Evolutionary conservation across 2,888 invertebrate genomes (phyloP), one percentile per base, ranked within the genome.

Genomic region (Imbricaverruca yamaguchii): DNA sequence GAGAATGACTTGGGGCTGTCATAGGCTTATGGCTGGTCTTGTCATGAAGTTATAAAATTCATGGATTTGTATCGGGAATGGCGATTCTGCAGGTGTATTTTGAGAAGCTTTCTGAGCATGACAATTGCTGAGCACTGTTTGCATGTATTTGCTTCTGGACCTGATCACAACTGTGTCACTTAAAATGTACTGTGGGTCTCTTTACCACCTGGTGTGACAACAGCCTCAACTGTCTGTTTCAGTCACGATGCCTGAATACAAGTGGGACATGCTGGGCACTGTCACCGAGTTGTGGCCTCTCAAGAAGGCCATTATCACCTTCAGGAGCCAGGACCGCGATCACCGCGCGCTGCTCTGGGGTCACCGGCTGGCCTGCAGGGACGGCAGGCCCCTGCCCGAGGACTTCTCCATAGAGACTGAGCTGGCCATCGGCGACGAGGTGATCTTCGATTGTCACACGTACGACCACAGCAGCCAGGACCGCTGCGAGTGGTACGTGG

Each of bases 391-490:
- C 9, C 53, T 74, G 55, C 18, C 53, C 21, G 53, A 53, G 55
- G 55, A 21, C 74, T 9, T 9, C 55, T 55, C 74, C 21, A 74
- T 74, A 21, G 55, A 55, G 13, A 10, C 8, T 0, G 53, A 10
- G 74, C 74, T 74, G 55, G 18, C 6, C 10, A 1, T 55, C 21
- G 55, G 55, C 74, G 74, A 74, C 55, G 2, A 55, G 53, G 21
- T 74, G 74, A 7, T 74, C 53, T 39, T 74, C 11, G 74, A 74
- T 55, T 74, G 74, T 21, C 74, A 74, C 55, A 9, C 55, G 7
- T 74, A 74, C 74, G 74, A 74, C 74, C 53, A 74, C 55, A 21
- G 21, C 74, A 74, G 21, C 74, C 53, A 53, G 74, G 74, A 74
- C 53, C 74, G 74, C 9, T 74, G 74, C 55, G 55, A 10, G 21